Evolutionary conservation across 2,888 invertebrate genomes (phyloP), one percentile per base, ranked within the genome.

Genomic region (Platynereis dumerilii): DNA sequence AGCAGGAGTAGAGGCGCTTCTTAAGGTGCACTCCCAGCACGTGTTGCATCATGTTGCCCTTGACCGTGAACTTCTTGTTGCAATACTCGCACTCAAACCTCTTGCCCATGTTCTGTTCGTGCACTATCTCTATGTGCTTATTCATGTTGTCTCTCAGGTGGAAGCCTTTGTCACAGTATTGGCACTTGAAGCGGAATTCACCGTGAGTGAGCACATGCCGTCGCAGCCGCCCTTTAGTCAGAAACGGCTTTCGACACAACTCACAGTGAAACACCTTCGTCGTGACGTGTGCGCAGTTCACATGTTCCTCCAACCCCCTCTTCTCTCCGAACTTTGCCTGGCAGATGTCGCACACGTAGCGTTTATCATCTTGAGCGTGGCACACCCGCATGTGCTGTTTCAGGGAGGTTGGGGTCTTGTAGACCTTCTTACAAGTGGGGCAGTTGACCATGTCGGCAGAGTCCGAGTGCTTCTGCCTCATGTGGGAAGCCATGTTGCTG

Each of bases 71-170:
- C 24, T 42, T 53, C 62, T 67, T 69, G 34, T 44, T 48, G 29
- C 69, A 69, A 34, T 66, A 54, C 20, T 52, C 29, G 29, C 69
- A 69, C 59, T 58, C n/a, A 28, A 58, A 61, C 17, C 52, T 27
- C 52, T 61, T 55, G 15, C 56, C 55, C 20, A 58, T 24, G 12
- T 28, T 52, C 57, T 61, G 59, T 29, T 69, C 69, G 52, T 69
- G 69, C 3, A 69, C 61, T 22, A 69, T 64, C 22, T 66, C 64
- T 10, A 69, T 60, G 42, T 69, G 69, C 27, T 69, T 69, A 48
- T 67, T 64, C 69, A 69, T 69, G 62, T 69, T 69, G 58, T 69
- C 69, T 26, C 58, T 66, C n/a, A 69, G 45, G 27, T 69, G 69
- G 59, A 69, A 69, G 27, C 69, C 69, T 44, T 69, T 69, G 42